phyloP scores from a whole-genome alignment of 2,888 invertebrate species.

The Coelogynopora nodosa region DNA sequence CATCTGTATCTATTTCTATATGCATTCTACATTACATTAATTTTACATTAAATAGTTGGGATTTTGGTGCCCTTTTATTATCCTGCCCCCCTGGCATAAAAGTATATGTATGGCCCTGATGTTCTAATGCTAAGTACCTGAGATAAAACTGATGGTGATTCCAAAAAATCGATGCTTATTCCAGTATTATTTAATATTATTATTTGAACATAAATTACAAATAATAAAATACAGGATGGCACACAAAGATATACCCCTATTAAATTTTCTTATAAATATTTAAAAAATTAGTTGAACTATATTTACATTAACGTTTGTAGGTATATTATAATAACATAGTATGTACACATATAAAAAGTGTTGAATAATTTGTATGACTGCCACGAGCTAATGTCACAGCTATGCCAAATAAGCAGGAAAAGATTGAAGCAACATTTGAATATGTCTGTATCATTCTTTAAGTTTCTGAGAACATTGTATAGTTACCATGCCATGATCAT shows the following conservation, averaged over 20 bases:
- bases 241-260: background rate
- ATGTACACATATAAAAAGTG: background rate
- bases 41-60: no score
- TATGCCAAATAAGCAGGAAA: background rate
- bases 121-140: no score
- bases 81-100: no score
- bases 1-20: no score
- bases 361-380: background rate
- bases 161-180: no score
- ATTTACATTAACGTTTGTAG: background rate
- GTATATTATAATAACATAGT: background rate
- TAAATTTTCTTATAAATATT: background rate
- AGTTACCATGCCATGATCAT: conserved; percentile 16
- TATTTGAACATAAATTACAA: no score
- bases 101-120: no score
- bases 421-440: background rate
- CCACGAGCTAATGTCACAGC: background rate
- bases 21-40: no score
- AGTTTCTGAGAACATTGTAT: background rate
- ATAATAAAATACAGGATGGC: no score
- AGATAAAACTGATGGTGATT: no score
- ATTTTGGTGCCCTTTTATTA: no score
- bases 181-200: no score
- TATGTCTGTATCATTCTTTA: background rate
- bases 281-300: background rate